Evolutionary conservation across 2,113 vertebrate species (phyloP), one percentile per base, ranked within the genome.

Genomic region (Boleophthalmus pectinirostris): DNA sequence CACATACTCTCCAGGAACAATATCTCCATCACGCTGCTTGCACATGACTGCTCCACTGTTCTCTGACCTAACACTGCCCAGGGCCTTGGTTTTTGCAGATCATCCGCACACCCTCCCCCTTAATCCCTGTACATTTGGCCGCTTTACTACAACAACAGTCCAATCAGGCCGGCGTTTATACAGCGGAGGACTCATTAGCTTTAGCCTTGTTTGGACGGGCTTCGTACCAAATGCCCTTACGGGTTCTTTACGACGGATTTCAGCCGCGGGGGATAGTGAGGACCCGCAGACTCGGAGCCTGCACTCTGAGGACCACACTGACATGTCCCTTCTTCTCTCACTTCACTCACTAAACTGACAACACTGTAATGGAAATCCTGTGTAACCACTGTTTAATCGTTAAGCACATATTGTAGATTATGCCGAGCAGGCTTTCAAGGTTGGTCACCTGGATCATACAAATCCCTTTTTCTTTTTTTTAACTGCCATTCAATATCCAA

Each of bases 171-270:
- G 70, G 65, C 75, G 77, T 85, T 84, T 78, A 84, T 74, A 69
- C 81, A 84, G n/a, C 45, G 18, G 75, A 82, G 75, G 68, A 71
- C 79, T 85, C 81, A 82, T 89, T 89, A 82, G 82, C 75, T 80
- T 73, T 70, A 66, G 81, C 69, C 74, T 74, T 81, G 84, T 84
- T 87, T 85, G 82, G 80, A 69, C 84, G 74, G 81, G 83, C 78
- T 75, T 63, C 76, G 61, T 74, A 80, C 79, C 81, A 86, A 82
- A 73, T 11, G 45, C 45, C 76, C 75, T 64, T 60, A 20, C 69
- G 45, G n/a, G 43, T 1, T 12, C 74, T 71, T 15, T 74, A 74
- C 76, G 75, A 74, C 73, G 58, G 68, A 76, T 77, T 84, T 73
- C 69, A 75, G 78, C 69, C 80, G 69, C 71, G 58, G 38, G 38